Percentiles rank a stretch among this genome's conserved stretches.
These are phyloP conservation scores for Microtus ochrogaster DNA, from an alignment of 2,113 vertebrate species.

Conservation along the genomic window DNA sequence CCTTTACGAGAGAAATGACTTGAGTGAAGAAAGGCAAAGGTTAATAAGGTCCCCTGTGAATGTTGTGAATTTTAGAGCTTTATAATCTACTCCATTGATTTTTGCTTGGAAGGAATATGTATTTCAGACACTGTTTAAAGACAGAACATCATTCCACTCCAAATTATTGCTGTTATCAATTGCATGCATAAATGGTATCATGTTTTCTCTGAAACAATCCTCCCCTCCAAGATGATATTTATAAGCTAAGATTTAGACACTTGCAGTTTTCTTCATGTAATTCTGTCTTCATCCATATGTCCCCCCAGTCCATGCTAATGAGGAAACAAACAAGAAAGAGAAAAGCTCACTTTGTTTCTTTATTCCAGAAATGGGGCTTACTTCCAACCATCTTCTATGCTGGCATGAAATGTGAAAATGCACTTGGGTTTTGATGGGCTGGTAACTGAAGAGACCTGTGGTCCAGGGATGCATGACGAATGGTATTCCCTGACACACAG, in stretches of 20 bases:
- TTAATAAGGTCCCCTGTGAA: not conserved
- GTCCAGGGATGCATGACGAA: not conserved
- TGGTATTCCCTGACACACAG: not conserved
- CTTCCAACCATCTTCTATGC: not conserved
- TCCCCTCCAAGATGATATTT: not conserved
- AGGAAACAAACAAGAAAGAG: not conserved
- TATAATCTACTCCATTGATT: not conserved
- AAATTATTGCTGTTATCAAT: not conserved
- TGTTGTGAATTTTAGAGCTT: not conserved
- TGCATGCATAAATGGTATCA: not conserved
- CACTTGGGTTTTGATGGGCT: not conserved
- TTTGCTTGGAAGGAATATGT: not conserved
- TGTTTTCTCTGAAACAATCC: not conserved
- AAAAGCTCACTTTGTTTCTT: not conserved
- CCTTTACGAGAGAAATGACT: conserved; percentile 10
- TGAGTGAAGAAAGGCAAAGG: not conserved
- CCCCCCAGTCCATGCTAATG: not conserved
- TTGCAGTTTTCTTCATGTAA: not conserved
- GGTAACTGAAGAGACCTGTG: too few species aligned
- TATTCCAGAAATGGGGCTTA: not conserved
- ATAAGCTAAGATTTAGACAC: not conserved
- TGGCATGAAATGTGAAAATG: not conserved
- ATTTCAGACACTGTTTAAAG: not conserved
- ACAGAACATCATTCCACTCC: not conserved
- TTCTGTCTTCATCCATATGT: not conserved